Base-by-base conservation (phyloP, 64 coral and sea anemone species). In the Stichodactyla helianthus region DNA sequence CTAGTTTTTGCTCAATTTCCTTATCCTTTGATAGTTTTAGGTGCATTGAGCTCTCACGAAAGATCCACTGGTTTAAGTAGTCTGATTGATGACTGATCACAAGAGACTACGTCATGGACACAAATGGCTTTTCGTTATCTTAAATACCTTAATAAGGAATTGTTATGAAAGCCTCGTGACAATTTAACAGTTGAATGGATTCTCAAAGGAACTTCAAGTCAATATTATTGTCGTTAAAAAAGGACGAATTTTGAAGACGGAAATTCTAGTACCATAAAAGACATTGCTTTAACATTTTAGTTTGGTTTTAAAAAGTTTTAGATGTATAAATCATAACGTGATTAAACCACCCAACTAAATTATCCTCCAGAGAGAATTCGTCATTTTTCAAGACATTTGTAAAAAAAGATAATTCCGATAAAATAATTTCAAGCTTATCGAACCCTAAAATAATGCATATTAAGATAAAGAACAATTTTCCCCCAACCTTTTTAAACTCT, bases 71-170 rank as follows among this genome's bases (percentile, higher is more conserved):
- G 19, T 23, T 74, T 74, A 74, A 74, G 25, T 74, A 74, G 26
- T 31, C 68, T 31, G 68, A 74, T 2, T 11, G 68, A 74, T 12
- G 68, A 35, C 26, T 74, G 20, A 23, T 74, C 10, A 31, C 27
- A 35, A 26, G 10, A 54, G 10, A 54, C 53, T 52, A 28, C 78
- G 78, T 81, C 78, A 81, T 53, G 8, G 51, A 9, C 78, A 81
- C 10, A 81, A 51, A 22, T 81, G 78, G 78, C 78, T 81, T 81
- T 22, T 14, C 31, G 16, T 19, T 52, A 81, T 81, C 78, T 81
- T 51, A 53, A 13, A 81, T 8, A 81, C 20, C 78, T 81, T 20
- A 81, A 81, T 81, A 81, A 53, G 78, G 78, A 81, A 17, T 52
- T 53, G 15, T 22, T 51, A 31, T 31, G 25, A 27, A 9, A 74